Percentiles rank a stretch among this genome's conserved stretches.
Conservation (phyloP, 2,113 vertebrate genomes). For the Nothocercus nigrocapillus region DNA sequence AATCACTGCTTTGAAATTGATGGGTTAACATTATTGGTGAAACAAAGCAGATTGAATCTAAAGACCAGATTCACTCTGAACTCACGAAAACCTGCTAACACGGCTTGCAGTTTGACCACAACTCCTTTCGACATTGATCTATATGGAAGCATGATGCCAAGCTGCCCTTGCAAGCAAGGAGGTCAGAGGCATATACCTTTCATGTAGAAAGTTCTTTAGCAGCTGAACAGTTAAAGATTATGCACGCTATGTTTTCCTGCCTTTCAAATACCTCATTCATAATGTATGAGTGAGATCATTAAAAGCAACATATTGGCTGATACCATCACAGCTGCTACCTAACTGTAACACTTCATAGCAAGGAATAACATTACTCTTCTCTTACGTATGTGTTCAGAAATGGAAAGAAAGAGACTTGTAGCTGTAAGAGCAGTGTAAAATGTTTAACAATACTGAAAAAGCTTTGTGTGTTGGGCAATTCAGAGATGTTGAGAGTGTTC, state of each 20-base stretch:
- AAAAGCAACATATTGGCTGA: slow-evolving; percentile 73
- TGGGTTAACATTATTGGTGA: background rate
- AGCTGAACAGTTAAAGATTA: slow-evolving; percentile 63
- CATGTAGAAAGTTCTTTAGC: slow-evolving; percentile 9
- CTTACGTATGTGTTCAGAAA: slow-evolving; percentile 30
- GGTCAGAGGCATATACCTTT: background rate
- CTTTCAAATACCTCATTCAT: slow-evolving; percentile 64
- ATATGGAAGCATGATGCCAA: background rate
- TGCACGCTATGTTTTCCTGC: slow-evolving; percentile 11
- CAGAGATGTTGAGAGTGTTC: background rate
- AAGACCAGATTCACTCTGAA: background rate
- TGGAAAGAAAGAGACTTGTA: background rate
- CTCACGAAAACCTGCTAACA: background rate
- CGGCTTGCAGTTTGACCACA: background rate
- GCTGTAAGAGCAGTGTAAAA: slow-evolving; percentile 8
- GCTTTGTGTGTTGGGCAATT: background rate
- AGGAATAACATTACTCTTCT: slow-evolving; percentile 51
- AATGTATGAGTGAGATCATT: slow-evolving; percentile 74
- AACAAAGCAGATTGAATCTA: background rate
- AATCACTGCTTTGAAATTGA: background rate
- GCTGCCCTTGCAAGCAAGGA: background rate
- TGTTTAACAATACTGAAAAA: slow-evolving; percentile 30
- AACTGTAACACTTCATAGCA: slow-evolving; percentile 48
- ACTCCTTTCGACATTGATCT: background rate
- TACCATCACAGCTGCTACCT: slow-evolving; percentile 64